A percentile compares a stretch with the other conserved stretches of the same genome.
phyloP scores from a whole-genome alignment of 35 echinoderm and acorn worm genomes.

The Ophioderma brevispina region DNA sequence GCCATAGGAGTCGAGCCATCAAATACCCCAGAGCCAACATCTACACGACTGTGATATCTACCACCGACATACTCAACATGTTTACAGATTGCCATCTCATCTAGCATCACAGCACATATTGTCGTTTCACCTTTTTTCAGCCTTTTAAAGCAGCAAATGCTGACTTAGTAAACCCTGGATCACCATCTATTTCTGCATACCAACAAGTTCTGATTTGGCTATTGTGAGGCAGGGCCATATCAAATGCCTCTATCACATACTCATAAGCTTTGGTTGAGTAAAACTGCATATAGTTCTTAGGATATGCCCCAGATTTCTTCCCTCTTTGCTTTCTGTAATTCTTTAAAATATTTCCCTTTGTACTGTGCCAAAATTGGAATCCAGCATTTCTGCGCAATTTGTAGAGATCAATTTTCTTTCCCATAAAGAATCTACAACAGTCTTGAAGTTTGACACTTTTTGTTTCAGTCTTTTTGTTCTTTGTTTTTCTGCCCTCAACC shows the following conservation, averaged over 20 bases:
- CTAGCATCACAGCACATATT: slow-evolving; percentile 45
- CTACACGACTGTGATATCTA: slow-evolving; percentile 36
- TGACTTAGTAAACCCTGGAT: too few relatives aligned
- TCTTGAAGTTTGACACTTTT: background rate
- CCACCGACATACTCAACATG: slow-evolving; percentile 25
- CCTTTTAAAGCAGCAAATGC: too few relatives aligned
- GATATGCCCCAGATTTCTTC: background rate
- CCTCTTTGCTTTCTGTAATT: background rate
- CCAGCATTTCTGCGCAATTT: background rate
- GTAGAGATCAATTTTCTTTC: background rate
- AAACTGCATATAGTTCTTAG: background rate
- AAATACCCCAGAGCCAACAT: too few relatives aligned
- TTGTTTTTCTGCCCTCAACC: background rate
- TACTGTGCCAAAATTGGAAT: background rate
- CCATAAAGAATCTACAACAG: too few relatives aligned
- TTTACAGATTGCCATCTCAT: slow-evolving; percentile 58
- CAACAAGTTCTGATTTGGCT: too few relatives aligned
- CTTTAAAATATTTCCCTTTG: background rate
- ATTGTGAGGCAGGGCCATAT: too few relatives aligned
- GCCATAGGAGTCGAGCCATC: too few relatives aligned
- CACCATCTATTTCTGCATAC: too few relatives aligned
- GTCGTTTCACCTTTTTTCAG: background rate
- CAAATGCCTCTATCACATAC: slow-evolving; percentile 43
- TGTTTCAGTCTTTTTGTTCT: background rate
- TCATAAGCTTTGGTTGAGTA: background rate